Percentiles rank a stretch among this genome's conserved stretches.
Conservation (phyloP, 2,888 invertebrate species). For the Augochlorella aurata region DNA sequence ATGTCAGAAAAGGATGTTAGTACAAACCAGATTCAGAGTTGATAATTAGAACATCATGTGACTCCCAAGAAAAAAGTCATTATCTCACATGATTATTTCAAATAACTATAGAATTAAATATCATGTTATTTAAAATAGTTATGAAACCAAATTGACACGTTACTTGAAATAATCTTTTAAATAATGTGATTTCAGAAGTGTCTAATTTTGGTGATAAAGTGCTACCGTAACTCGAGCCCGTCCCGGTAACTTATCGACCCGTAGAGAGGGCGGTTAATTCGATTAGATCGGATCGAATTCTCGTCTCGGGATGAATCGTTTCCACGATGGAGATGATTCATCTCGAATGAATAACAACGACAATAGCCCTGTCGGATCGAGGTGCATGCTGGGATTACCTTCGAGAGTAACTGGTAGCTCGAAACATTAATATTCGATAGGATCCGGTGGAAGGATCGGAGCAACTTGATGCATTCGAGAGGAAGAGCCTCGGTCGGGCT, state of each 20-base stretch:
- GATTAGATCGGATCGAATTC: neutral
- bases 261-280: neutral
- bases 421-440: neutral
- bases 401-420: neutral
- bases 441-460: neutral
- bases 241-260: neutral
- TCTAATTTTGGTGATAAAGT: no score
- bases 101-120: no score
- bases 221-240: neutral
- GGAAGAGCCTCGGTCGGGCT: conserved; percentile 3
- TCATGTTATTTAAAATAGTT: no score
- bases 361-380: neutral
- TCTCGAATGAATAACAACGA: conserved; percentile 2
- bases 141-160: no score
- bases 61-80: no score
- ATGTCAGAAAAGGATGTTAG: no score
- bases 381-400: neutral
- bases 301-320: neutral
- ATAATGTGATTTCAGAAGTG: no score
- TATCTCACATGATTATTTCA: no score
- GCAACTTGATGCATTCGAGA: conserved; percentile 5
- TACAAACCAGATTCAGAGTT: no score
- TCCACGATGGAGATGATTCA: neutral
- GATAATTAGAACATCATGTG: no score
- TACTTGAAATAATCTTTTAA: no score